Evolutionary conservation across 1,140 invertebrate genomes (phyloP), one percentile per base, ranked within the genome.

Genomic region (Whitmania pigra): DNA sequence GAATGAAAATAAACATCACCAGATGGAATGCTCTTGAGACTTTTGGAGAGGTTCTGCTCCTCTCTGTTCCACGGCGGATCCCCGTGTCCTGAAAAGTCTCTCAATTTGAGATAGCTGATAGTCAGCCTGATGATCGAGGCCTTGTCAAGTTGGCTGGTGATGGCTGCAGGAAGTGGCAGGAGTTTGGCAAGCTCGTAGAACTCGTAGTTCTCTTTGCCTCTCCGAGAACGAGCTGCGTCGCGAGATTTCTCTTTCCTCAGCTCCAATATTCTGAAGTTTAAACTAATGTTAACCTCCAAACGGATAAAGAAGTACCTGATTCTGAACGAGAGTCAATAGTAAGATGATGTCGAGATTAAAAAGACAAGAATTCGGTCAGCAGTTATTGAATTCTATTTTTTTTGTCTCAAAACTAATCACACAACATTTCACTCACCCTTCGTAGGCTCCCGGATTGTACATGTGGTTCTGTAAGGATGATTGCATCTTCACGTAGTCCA

Each of bases 131-230:
- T 97, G 81, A 98, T 97, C 78, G 94, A 97, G 29, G 95, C 95
- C 85, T 98, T 98, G 85, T 98, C 95, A 84, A 97, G 85, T 83
- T 97, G 95, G 75, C 90, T 92, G 75, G 94, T 97, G 81, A 97
- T 97, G 77, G 94, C 94, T 4, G 91, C 89, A 0, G 94, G 94
- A 53, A 97, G 86, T 0, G 94, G 94, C 75, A 98, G 85, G 89
- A 98, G 91, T 85, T 97, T 97, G 74, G 94, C 94, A 81, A 98
- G 84, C 84, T 97, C 94, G 84, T 96, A 96, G 84, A 97, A 98
- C 84, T 97, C 94, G 80, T 91, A 95, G 85, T 98, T 98, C 83
- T 97, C 95, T 79, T 97, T 97, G 31, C 94, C 94, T 53, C 94
- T 87, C 53, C 95, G 84, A 11, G 91, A 94, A 67, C 94, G 86